phyloP scores from a whole-genome alignment of 2,113 vertebrate genomes.

The Pedetes capensis region DNA sequence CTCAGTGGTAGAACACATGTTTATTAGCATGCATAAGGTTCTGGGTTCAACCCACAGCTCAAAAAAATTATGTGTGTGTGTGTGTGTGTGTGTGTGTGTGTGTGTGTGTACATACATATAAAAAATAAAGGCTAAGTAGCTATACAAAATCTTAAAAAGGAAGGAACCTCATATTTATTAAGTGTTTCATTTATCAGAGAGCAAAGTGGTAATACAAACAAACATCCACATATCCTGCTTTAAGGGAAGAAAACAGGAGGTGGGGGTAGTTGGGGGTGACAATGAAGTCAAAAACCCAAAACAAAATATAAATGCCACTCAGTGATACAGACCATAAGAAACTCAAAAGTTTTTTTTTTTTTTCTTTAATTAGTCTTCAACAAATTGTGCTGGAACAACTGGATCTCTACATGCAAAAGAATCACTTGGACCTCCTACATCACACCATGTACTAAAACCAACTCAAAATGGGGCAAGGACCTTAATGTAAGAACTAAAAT shows the following conservation, averaged over 20 bases:
- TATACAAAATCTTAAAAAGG: not conserved
- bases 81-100: too few species aligned
- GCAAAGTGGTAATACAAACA: not conserved
- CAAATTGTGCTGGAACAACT: not conserved
- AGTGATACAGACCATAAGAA: not conserved
- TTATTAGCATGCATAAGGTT: not conserved
- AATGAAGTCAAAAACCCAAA: conserved; percentile 2
- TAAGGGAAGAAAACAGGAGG: not conserved
- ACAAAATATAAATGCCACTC: not conserved
- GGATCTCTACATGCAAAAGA: not conserved
- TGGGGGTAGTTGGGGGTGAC: too few species aligned
- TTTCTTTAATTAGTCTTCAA: not conserved
- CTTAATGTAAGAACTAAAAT: not conserved
- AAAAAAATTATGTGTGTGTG: too few species aligned
- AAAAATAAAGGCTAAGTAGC: not conserved
- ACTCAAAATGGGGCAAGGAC: not conserved
- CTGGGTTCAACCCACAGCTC: not conserved
- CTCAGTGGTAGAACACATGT: not conserved
- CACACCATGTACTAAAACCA: not conserved
- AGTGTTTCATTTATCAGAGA: not conserved
- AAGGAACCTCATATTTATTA: not conserved
- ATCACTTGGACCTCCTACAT: not conserved
- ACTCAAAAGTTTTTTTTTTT: not conserved
- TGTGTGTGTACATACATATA: too few species aligned
- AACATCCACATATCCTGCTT: not conserved